Percentiles rank a stretch among this genome's conserved stretches.
phyloP scores from a whole-genome alignment of 1,140 invertebrate genomes.

The Pseudomyrmex sp. region DNA sequence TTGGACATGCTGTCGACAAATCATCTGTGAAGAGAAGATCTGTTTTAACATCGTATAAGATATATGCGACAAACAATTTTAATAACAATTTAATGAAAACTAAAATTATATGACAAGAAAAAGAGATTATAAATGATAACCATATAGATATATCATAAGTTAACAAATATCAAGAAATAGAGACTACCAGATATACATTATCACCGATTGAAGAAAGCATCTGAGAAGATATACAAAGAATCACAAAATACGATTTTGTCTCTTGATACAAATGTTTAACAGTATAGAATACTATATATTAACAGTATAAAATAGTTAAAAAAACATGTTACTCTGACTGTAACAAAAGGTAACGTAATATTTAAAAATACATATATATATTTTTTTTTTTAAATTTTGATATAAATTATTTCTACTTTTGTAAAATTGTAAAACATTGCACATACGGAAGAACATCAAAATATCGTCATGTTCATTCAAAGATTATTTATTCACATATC shows the following conservation, averaged over 20 bases:
- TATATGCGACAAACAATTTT: too few species aligned
- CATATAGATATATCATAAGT: too few species aligned
- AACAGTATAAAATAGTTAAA: neutral
- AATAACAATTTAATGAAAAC: too few species aligned
- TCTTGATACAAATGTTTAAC: neutral
- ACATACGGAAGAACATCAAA: neutral
- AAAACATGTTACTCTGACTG: constrained; percentile 38
- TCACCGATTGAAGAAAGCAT: constrained; percentile 51
- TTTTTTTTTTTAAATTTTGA: neutral
- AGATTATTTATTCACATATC: neutral
- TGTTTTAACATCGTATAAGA: too few species aligned
- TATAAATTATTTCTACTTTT: too few species aligned
- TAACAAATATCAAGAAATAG: constrained; percentile 25
- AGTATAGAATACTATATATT: too few species aligned
- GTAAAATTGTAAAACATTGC: neutral
- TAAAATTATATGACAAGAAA: too few species aligned
- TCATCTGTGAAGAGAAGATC: too few species aligned
- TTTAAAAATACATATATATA: neutral
- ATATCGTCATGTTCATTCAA: neutral
- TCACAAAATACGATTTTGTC: constrained; percentile 14
- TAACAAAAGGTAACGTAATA: constrained; percentile 62
- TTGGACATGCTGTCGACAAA: too few species aligned
- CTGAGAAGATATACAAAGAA: constrained; percentile 52
- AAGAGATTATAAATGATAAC: too few species aligned
- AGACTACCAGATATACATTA: constrained; percentile 37